Base-by-base conservation (phyloP, 2,888 invertebrate species). In the Piscicola geometra region DNA sequence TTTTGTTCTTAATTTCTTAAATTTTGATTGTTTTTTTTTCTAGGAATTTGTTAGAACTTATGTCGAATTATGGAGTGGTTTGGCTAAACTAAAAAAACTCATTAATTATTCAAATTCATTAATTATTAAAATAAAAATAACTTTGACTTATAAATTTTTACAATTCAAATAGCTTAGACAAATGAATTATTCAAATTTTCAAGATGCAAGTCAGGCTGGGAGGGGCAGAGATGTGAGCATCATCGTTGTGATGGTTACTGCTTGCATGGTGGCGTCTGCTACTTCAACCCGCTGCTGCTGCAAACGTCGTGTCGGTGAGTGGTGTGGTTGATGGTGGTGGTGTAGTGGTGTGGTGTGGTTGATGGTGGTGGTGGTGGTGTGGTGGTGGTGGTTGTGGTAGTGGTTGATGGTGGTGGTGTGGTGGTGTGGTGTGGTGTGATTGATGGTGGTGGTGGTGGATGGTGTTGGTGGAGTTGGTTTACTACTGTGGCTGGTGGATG, bases 131-230 rank as follows among this genome's bases (percentile, higher is more conserved):
- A 41, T 41, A 41, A 41, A 41, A 41, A 41, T 15, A 9, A 41
- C 5, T 41, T 41, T 41, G 9, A 41, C 5, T 41, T 41, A 41
- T 41, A 9, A 41, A 41, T 15, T 41, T 41, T 41, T 41, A 41
- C 15, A 9, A 9, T 41, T 41, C 15, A 15, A 41, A 41, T 15
- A 9, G 15, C 5, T 41, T 41, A 9, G 9, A 41, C 5, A 9
- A 9, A 41, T 41, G 5, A 41, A 41, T 15, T 41, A 9, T 41
- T 41, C 5, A 9, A 9, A 9, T 41, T 41, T 41, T 32, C 0
- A 74, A 78, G 78, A 1, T 78, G 78, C 71, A 70, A 74, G 35
- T 30, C 69, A n/a, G 78, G 75, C 21, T 78, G 70, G 36, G 70
- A 64, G 21, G 78, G 78, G 5, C 12, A 15, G 9, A 41, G 76